Evolutionary conservation across 2,888 invertebrate species (phyloP), one percentile per base, ranked within the genome.

Genomic region (Octonoba sinensis): DNA sequence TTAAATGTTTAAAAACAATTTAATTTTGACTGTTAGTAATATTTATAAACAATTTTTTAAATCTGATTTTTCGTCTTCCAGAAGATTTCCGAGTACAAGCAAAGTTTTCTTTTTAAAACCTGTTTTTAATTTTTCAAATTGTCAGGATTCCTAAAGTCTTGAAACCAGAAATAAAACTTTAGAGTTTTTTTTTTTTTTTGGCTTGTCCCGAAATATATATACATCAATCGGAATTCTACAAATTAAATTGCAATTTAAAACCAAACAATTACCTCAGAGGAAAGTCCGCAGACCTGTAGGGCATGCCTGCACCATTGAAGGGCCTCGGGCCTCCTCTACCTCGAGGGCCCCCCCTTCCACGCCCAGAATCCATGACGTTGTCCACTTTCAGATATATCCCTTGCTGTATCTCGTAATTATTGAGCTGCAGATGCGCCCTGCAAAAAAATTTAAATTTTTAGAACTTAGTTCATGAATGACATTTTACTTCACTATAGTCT

Each of bases 321-420:
- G 65, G 86, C 85, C 85, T 85, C 44, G 86, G 64, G 12, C 75
- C 56, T 0, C 54, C 65, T 3, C 83, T 44, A 92, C 90, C 87
- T 93, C 93, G 88, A 92, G 92, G 86, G 3, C 51, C 66, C 13
- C 73, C 75, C 12, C 82, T 56, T 13, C 82, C 74, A 24, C 83
- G 47, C 1, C 75, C 75, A 24, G 46, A 47, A 36, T 76, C 84
- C 78, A 77, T 78, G 13, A 92, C 90, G 88, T 94, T 91, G 89
- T 95, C 95, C 86, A 94, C 95, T 90, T 95, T 95, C 88, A 96
- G 91, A 85, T 93, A 91, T 88, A 92, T 92, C 86, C 96, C 96
- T 13, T 73, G 73, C 87, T 96, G 95, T 89, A 94, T 92, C 87
- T 96, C 95, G 87, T 92, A 92, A 86, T 95, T 95, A 91, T 96